Evolutionary conservation across 2,797 vertebrate genomes (phyloP).

Genomic region (Sardinella longiceps): DNA sequence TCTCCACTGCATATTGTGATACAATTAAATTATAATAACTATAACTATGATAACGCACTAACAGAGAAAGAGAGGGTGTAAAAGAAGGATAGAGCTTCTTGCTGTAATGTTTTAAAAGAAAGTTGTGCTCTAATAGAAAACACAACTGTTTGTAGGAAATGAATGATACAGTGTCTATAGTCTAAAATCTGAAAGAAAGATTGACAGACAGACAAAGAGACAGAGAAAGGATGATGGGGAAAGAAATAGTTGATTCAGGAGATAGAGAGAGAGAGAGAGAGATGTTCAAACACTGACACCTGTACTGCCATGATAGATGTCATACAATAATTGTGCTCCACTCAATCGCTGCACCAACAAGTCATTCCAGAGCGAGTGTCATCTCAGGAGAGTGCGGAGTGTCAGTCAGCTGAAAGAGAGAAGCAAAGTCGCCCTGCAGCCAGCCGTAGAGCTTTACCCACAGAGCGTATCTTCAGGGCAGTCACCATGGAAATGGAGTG

Average conservation of each 20-base stretch:
- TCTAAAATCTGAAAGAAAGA: background rate
- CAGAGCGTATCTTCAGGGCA: background rate
- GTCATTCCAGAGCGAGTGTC: conserved; percentile 1
- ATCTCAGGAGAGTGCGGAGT: background rate
- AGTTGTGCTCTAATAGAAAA: no score
- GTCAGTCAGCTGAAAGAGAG: background rate
- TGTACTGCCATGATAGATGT: background rate
- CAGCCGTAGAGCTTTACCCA: background rate
- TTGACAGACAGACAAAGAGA: background rate
- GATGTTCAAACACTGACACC: background rate
- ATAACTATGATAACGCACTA: no score
- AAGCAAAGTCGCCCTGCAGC: background rate
- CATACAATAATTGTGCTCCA: conserved; percentile 19
- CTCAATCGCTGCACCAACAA: background rate
- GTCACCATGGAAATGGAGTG: background rate
- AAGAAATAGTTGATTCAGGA: background rate
- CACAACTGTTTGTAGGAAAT: no score
- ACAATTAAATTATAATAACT: no score
- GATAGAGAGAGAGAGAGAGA: background rate
- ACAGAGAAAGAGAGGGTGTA: no score
- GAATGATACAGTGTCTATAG: no score
- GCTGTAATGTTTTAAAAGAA: background rate
- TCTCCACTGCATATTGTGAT: background rate
- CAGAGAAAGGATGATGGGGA: background rate
- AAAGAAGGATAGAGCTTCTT: no score